These are phyloP conservation scores for Lucilia cuprina DNA, from an alignment of 1,140 invertebrate genomes.

Conservation along the genomic window DNA sequence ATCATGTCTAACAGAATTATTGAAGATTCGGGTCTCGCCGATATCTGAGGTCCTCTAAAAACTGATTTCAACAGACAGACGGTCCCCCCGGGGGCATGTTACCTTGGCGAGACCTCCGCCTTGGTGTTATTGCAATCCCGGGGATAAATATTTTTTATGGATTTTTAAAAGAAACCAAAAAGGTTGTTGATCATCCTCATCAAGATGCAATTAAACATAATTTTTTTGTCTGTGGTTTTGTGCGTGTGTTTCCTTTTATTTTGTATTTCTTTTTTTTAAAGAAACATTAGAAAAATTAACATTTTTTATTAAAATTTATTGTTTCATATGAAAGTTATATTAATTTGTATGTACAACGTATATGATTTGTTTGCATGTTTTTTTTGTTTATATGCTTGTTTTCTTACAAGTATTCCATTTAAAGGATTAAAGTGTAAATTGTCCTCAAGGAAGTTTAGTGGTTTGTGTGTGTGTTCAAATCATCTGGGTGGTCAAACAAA, in stretches of 20 bases:
- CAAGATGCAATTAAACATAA: neutral
- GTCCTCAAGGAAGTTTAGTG: neutral
- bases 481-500: neutral
- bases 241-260: neutral
- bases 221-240: neutral
- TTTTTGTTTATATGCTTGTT: neutral
- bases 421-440: neutral
- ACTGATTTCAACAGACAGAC: too few species aligned
- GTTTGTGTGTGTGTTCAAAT: neutral
- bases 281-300: neutral
- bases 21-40: too few species aligned
- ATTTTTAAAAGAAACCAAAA: conserved; percentile 12
- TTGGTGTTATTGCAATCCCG: too few species aligned
- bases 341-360: neutral
- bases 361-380: neutral
- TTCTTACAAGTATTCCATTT: too few species aligned
- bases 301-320: neutral
- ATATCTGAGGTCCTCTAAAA: too few species aligned
- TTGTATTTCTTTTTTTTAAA: neutral
- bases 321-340: neutral
- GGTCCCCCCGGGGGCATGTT: too few species aligned
- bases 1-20: too few species aligned
- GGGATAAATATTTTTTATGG: conserved; percentile 18
- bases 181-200: neutral
- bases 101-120: too few species aligned